Conservation (phyloP, 2,113 vertebrate genomes). For the Peromyscus polionotus region DNA sequence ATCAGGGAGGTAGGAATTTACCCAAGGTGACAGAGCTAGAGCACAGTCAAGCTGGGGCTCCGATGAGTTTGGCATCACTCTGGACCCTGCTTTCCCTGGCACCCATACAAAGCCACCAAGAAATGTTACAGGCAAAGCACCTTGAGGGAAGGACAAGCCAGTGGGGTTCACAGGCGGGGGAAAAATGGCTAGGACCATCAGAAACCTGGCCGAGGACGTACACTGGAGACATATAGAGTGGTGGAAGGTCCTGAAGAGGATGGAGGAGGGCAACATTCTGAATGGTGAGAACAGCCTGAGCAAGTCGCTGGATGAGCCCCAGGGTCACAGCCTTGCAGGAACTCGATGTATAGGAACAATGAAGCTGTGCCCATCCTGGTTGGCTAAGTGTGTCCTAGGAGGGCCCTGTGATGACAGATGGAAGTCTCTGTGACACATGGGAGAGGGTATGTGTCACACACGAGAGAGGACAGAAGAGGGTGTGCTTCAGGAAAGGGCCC, state of each 20-base stretch:
- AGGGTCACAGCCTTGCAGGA: background rate
- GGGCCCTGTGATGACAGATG: background rate
- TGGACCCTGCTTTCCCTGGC: background rate
- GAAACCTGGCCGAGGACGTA: background rate
- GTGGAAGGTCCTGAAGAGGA: background rate
- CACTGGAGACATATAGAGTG: background rate
- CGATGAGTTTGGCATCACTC: background rate
- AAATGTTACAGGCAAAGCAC: too few relatives aligned
- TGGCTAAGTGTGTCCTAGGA: background rate
- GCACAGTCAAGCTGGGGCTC: background rate
- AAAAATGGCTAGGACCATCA: background rate
- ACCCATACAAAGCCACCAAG: too few relatives aligned
- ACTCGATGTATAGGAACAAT: background rate
- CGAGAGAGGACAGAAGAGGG: rapidly evolving
- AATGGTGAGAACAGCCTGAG: background rate
- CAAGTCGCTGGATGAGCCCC: background rate
- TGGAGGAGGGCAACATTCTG: background rate
- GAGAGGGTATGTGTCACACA: background rate
- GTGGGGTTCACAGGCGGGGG: background rate
- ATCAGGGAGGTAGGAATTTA: background rate
- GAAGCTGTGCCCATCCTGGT: rapidly evolving
- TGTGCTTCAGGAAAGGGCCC: background rate
- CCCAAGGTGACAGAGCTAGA: background rate
- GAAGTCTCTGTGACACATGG: background rate
- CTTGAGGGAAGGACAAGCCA: background rate